Evolutionary conservation across 2,113 vertebrate species (phyloP).

Genomic region (Sterrhoptilus dennistouni): DNA sequence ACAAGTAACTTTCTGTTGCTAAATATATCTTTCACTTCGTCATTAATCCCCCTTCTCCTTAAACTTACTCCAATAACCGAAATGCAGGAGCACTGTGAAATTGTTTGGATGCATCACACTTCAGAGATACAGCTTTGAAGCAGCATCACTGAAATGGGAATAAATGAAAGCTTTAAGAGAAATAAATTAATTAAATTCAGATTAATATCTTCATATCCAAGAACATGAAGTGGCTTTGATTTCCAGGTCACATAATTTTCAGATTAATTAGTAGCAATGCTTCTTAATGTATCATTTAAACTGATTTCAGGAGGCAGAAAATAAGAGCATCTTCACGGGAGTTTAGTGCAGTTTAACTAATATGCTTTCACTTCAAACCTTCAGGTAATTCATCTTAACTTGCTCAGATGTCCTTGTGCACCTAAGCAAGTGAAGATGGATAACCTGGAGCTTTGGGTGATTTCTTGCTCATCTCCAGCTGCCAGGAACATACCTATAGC

Average conservation of each 20-base stretch:
- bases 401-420: background rate
- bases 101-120: background rate
- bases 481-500: background rate
- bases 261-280: constrained; percentile 30
- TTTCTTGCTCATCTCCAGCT: background rate
- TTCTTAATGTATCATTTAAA: constrained; percentile 37
- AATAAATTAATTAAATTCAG: constrained; percentile 11
- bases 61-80: background rate
- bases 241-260: constrained; percentile 27
- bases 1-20: background rate
- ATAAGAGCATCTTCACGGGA: background rate
- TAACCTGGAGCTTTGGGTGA: background rate
- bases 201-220: background rate
- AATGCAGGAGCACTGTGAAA: background rate
- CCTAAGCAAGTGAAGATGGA: background rate
- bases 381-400: constrained; percentile 17
- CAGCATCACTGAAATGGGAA: background rate
- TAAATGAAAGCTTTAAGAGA: constrained; percentile 1
- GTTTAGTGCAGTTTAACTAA: constrained; percentile 38
- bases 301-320: constrained; percentile 29
- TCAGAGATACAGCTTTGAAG: background rate
- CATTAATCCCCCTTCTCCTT: background rate
- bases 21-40: background rate
- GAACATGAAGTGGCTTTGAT: background rate
- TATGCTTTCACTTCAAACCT: background rate